Percentiles rank a stretch among this genome's conserved stretches.
Conservation (phyloP, 2,113 vertebrate genomes). For the Macquaria australasica region DNA sequence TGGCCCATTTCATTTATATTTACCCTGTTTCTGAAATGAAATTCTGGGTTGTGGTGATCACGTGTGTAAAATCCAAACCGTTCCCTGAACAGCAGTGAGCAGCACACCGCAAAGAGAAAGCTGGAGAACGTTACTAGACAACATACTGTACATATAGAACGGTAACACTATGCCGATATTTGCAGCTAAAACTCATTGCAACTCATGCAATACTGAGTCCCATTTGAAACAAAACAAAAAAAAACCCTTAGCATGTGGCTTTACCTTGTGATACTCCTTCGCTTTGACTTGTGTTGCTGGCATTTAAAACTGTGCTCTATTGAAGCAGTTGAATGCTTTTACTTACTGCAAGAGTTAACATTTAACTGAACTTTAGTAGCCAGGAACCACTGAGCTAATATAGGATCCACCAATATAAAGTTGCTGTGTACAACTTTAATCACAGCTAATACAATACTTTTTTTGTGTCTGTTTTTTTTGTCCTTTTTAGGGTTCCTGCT, state of each 20-base stretch:
- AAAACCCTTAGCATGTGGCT: neutral
- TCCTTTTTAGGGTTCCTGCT: conserved; percentile 46
- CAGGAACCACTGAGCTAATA: neutral
- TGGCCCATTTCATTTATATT: conserved; percentile 18
- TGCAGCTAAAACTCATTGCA: neutral
- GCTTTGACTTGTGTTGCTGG: neutral
- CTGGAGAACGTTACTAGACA: neutral
- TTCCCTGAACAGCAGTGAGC: neutral
- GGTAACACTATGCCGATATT: neutral
- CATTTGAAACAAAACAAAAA: neutral
- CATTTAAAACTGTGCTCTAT: neutral
- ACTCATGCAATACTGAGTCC: neutral
- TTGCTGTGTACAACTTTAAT: neutral
- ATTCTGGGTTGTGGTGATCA: conserved; percentile 3
- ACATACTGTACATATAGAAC: neutral
- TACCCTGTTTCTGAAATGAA: conserved; percentile 27
- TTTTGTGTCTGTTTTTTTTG: conserved; percentile 10
- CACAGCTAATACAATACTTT: neutral
- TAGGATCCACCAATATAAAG: neutral
- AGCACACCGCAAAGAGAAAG: neutral
- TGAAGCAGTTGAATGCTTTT: neutral
- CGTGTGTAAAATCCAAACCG: neutral
- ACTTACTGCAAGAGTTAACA: neutral
- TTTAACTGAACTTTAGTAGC: neutral
- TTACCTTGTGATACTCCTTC: neutral